Evolutionary conservation across 30 jellyfish, hydroid and myxozoan species (phyloP).

Genomic region (Aurelia sp.): DNA sequence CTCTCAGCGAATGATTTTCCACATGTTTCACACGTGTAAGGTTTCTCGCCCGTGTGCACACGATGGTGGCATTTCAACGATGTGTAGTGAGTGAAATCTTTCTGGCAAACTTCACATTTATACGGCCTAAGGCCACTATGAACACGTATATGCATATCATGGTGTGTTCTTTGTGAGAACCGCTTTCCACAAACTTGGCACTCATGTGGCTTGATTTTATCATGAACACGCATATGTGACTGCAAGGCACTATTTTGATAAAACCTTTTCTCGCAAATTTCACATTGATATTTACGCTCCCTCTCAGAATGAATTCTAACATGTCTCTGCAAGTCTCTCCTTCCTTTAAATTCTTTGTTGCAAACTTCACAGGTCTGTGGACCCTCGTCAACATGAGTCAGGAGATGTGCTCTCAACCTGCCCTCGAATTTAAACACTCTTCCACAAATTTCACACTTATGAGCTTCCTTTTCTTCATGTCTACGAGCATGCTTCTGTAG

Average conservation of each 20-base stretch:
- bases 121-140: conserved; percentile 4
- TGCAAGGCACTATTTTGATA: neutral
- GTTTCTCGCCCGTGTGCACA: conserved; percentile 34
- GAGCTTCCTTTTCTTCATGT: neutral
- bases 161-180: conserved; percentile 19
- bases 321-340: conserved; percentile 6
- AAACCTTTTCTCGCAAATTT: conserved; percentile 26
- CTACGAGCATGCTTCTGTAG: neutral
- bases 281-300: conserved; percentile 14
- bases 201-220: neutral
- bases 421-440: neutral
- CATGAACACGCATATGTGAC: conserved; percentile 23
- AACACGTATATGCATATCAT: conserved; percentile 3
- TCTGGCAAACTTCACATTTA: conserved; percentile 16
- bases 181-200: conserved; percentile 40
- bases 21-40: conserved; percentile 29
- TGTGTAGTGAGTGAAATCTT: neutral
- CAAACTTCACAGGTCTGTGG: neutral
- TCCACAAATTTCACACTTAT: neutral
- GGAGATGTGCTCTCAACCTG: neutral
- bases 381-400: neutral
- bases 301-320: neutral
- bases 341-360: neutral
- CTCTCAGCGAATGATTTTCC: conserved; percentile 10
- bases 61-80: neutral